Evolutionary conservation across 1,140 invertebrate species (phyloP), one percentile per base, ranked within the genome.

Genomic region (Neelides sp.): DNA sequence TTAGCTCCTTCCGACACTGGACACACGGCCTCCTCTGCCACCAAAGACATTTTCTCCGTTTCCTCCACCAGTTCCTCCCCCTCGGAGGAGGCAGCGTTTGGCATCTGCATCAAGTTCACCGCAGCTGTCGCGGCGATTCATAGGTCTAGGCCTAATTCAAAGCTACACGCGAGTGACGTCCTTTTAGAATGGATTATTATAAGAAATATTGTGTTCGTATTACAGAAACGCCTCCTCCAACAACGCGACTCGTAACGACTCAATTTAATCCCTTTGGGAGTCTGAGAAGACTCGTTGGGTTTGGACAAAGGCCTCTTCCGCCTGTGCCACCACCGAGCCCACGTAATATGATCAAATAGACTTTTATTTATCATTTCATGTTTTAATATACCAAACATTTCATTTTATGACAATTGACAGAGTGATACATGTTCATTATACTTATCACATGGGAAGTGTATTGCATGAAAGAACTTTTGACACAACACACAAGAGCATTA

Each of bases 21-120:
- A 68, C 22, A 61, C 59, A 10, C 74, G 78, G 36, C 85, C 85
- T 1, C 85, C 85, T 0, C 66, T 88, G 46, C 85, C 85, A 10
- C 84, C 85, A 0, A 89, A 88, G 67, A 23, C 43, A 0, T 39
- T 48, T 32, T 20, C 47, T 19, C 49, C 52, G 4, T 22, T n/a
- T 17, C 35, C 74, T 12, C 77, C 82, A 1, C 85, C 86, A 0
- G 77, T 89, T 5, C 84, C 86, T 5, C 88, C 88, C 22, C 88
- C 87, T 1, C 71, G 87, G 61, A 74, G 83, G 67, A 82, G 85
- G 60, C 82, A 78, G 59, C 66, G 67, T 50, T 63, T 55, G 40
- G 70, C 50, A 42, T 51, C 57, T 26, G 7, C n/a, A 40, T 17
- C 24, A 44, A 37, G 53, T 28, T 56, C 59, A n/a, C n/a, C n/a